Conservation (phyloP, 2,113 vertebrate species). For the Myiozetetes cayanensis region DNA sequence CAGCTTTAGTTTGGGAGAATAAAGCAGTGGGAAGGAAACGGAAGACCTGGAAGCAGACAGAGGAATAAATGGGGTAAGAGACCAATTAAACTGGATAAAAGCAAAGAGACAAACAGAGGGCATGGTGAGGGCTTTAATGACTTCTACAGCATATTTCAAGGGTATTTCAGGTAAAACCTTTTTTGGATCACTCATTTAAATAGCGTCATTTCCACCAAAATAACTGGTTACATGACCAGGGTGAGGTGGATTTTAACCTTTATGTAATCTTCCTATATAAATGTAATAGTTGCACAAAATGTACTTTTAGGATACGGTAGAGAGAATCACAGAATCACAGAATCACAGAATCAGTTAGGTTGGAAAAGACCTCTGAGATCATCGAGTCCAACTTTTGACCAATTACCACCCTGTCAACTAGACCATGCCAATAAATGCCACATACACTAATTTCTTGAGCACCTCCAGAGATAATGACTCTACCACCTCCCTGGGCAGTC, state of each 20-base stretch:
- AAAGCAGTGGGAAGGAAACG: not conserved
- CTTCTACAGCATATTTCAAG: not conserved
- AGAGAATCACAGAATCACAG: not conserved
- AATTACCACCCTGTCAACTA: accelerated
- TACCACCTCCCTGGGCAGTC: no score
- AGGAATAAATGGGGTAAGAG: not conserved
- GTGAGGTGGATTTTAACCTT: not conserved
- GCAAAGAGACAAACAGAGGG: not conserved
- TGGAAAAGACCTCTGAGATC: not conserved
- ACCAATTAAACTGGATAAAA: not conserved
- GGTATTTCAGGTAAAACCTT: not conserved
- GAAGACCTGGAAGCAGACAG: not conserved
- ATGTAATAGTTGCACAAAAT: not conserved
- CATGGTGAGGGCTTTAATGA: not conserved
- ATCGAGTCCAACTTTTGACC: not conserved
- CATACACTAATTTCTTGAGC: not conserved
- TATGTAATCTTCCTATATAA: not conserved
- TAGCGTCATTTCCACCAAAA: conserved; percentile 7
- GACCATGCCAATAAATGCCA: not conserved
- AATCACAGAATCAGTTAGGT: no score
- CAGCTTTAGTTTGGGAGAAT: not conserved
- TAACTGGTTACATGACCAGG: not conserved
- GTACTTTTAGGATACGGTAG: not conserved
- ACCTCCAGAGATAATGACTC: not conserved
- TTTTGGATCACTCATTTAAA: not conserved